Evolutionary conservation across 2,797 vertebrate genomes (phyloP).

Genomic region (Xyrichtys novacula): DNA sequence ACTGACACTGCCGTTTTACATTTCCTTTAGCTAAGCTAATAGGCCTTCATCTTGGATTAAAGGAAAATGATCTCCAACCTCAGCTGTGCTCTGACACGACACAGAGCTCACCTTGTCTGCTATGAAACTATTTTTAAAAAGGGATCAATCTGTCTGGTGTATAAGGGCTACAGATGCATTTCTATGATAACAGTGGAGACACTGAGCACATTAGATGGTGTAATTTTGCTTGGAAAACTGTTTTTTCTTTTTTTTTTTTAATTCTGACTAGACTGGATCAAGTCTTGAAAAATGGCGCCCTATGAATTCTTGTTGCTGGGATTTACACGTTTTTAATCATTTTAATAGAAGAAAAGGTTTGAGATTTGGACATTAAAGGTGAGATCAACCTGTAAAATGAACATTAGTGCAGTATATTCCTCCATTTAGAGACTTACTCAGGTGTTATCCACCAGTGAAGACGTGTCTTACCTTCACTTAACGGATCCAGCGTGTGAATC

Average conservation of each 20-base stretch:
- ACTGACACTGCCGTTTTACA: conserved; percentile 60
- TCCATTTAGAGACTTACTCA: neutral
- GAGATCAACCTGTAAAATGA: conserved; percentile 14
- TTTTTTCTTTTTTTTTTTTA: no score
- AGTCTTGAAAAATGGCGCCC: conserved; percentile 3
- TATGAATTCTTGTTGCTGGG: neutral
- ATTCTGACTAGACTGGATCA: conserved; percentile 4
- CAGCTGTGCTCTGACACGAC: conserved; percentile 37
- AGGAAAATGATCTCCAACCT: conserved; percentile 61
- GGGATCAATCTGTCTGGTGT: conserved; percentile 19
- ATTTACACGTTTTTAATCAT: conserved; percentile 9
- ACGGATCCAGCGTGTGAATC: conserved; percentile 98
- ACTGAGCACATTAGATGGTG: neutral
- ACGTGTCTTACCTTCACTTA: conserved; percentile 92
- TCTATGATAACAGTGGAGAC: conserved; percentile 18
- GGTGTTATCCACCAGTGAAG: neutral
- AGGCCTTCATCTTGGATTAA: conserved; percentile 73
- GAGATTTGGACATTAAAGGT: conserved; percentile 9
- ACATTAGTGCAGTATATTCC: neutral
- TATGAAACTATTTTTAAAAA: conserved; percentile 3
- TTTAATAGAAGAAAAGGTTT: conserved; percentile 24
- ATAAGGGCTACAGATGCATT: neutral
- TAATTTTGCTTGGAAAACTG: neutral
- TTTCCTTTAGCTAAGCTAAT: conserved; percentile 65
- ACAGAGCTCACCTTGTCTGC: conserved; percentile 22